Conservation (phyloP, 53 echinoderm and acorn worm species). For the Henricia sp. region DNA sequence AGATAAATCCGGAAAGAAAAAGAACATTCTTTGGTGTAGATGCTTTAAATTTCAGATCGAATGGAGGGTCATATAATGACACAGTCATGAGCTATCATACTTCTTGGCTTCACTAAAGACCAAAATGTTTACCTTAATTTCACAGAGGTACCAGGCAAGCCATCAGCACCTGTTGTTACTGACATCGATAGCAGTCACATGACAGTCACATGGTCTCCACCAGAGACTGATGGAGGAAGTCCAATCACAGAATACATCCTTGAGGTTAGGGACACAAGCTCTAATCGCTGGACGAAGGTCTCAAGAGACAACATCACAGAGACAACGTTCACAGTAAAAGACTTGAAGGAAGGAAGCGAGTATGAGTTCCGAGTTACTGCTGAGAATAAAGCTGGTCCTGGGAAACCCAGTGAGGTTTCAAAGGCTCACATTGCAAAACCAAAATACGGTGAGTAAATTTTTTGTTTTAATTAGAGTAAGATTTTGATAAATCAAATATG, state of each 20-base stretch:
- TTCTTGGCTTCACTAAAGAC: too few species aligned
- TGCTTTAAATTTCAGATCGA: too few species aligned
- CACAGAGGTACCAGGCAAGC: constrained; percentile 72
- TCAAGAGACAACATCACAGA: constrained; percentile 49
- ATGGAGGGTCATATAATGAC: too few species aligned
- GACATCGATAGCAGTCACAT: constrained; percentile 66
- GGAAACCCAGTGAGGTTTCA: constrained; percentile 88
- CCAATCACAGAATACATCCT: constrained; percentile 72
- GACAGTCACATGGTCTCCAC: constrained; percentile 77
- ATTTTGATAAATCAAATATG: too few species aligned
- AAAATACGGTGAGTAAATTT: constrained; percentile 78
- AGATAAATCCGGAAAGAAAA: too few species aligned
- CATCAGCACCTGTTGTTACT: constrained; percentile 62
- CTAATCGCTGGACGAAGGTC: constrained; percentile 64
- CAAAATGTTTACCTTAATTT: too few species aligned
- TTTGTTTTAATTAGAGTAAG: too few species aligned
- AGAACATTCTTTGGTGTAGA: too few species aligned
- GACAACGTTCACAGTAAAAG: constrained; percentile 62
- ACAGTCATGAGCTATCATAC: too few species aligned
- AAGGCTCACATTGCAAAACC: constrained; percentile 81
- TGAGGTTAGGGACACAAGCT: constrained; percentile 73
- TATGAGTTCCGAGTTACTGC: constrained; percentile 88
- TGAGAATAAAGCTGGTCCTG: constrained; percentile 84
- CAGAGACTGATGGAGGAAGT: constrained; percentile 75
- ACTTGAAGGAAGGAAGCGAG: constrained; percentile 80